Conservation (phyloP, 2,797 vertebrate species). For the Sebastes diploproa region DNA sequence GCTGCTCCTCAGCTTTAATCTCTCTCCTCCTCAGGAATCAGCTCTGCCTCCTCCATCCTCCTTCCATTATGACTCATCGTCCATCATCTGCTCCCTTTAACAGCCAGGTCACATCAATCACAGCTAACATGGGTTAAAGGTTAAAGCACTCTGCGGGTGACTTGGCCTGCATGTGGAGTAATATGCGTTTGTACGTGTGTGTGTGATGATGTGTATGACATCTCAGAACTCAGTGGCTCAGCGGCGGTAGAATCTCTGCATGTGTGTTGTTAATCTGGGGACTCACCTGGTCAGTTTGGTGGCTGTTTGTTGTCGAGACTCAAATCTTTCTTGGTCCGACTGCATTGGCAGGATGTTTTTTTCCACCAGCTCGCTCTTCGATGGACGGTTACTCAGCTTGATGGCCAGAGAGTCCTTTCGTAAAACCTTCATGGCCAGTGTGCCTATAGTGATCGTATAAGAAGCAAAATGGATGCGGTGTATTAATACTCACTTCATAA, state of each 20-base stretch:
- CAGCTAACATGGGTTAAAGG: background rate
- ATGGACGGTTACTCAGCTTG: slow-evolving; percentile 96
- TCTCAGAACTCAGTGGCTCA: background rate
- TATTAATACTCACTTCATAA: background rate
- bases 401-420: slow-evolving; percentile 96
- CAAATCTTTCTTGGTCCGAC: slow-evolving; percentile 91
- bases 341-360: slow-evolving; percentile 96
- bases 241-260: background rate
- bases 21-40: background rate
- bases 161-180: background rate
- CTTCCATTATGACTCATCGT: background rate
- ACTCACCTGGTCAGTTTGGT: slow-evolving; percentile 96
- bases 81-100: slow-evolving; percentile 16
- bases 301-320: slow-evolving; percentile 93
- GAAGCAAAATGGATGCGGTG: background rate
- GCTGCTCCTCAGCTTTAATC: slow-evolving; percentile 14
- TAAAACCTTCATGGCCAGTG: slow-evolving; percentile 93
- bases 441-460: slow-evolving; percentile 77
- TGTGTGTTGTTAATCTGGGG: too few relatives aligned
- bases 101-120: slow-evolving; percentile 22
- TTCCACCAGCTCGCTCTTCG: slow-evolving; percentile 93
- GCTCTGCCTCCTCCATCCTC: background rate
- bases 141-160: background rate
- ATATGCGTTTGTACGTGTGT: background rate
- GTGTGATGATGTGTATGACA: background rate